Conservation (phyloP, 1,140 invertebrate species). For the Halictus rubicundus region DNA sequence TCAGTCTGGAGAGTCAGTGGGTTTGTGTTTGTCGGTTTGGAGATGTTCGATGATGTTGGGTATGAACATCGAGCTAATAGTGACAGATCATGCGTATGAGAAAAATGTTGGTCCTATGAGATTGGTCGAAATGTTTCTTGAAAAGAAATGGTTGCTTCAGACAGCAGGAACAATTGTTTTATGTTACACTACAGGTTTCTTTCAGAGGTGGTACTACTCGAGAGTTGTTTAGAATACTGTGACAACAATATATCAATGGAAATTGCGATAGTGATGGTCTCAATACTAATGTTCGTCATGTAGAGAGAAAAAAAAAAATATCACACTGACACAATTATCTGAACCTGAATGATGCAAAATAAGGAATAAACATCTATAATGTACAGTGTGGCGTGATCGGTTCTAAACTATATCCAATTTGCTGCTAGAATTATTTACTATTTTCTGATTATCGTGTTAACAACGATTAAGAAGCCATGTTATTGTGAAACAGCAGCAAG, state of each 20-base stretch:
- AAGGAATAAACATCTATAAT: not conserved
- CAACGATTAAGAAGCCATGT: constrained; percentile 16
- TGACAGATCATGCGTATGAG: constrained; percentile 44
- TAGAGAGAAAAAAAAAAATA: not conserved
- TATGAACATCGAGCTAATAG: constrained; percentile 36
- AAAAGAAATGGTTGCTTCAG: too few species aligned
- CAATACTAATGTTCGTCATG: not conserved
- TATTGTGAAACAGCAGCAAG: constrained; percentile 27
- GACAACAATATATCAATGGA: not conserved
- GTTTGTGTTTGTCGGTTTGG: not conserved
- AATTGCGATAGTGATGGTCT: too few species aligned
- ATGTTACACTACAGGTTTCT: too few species aligned
- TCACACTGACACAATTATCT: not conserved
- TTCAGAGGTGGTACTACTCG: too few species aligned
- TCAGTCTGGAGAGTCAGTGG: not conserved
- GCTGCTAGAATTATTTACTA: not conserved
- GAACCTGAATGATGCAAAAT: not conserved
- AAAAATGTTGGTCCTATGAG: constrained; percentile 29
- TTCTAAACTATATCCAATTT: constrained; percentile 22
- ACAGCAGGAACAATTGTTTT: too few species aligned
- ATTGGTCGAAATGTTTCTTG: constrained; percentile 21
- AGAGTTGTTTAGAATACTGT: too few species aligned
- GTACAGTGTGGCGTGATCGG: not conserved
- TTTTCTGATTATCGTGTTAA: not conserved
- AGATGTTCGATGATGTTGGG: not conserved